phyloP scores from a whole-genome alignment of 2,113 vertebrate species.

The Bos taurus region DNA sequence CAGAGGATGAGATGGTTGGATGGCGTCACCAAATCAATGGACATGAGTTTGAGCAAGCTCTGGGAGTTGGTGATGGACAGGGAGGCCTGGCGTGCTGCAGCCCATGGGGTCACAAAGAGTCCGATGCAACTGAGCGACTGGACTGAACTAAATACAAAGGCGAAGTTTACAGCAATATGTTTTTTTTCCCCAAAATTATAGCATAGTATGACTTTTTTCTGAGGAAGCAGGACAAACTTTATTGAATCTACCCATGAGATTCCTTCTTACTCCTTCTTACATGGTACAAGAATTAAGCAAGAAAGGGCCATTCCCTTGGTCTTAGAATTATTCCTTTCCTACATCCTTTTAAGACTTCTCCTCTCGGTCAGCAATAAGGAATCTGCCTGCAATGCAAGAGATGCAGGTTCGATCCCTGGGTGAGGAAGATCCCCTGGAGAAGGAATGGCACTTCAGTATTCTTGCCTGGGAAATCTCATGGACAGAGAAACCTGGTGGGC shows the following conservation, averaged over 20 bases:
- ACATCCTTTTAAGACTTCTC: neutral
- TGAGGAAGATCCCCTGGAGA: neutral
- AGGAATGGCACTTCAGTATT: neutral
- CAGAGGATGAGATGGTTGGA: neutral
- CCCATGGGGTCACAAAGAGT: neutral
- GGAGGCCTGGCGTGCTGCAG: accelerated
- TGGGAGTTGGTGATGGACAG: accelerated
- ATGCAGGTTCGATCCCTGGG: neutral
- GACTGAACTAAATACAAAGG: neutral
- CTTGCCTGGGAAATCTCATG: neutral
- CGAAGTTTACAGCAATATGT: neutral
- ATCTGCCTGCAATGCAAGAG: neutral
- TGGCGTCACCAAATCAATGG: neutral
- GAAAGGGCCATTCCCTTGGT: no score
- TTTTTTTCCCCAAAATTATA: neutral
- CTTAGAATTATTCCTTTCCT: neutral
- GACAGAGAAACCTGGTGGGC: neutral
- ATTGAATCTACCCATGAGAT: no score
- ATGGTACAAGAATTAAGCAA: neutral
- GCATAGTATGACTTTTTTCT: neutral
- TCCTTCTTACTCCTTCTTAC: neutral
- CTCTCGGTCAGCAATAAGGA: neutral
- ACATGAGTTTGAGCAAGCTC: neutral
- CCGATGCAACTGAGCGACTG: accelerated
- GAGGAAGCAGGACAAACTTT: neutral